Evolutionary conservation across 1,140 invertebrate genomes (phyloP).

Genomic region (Drosophila auraria): DNA sequence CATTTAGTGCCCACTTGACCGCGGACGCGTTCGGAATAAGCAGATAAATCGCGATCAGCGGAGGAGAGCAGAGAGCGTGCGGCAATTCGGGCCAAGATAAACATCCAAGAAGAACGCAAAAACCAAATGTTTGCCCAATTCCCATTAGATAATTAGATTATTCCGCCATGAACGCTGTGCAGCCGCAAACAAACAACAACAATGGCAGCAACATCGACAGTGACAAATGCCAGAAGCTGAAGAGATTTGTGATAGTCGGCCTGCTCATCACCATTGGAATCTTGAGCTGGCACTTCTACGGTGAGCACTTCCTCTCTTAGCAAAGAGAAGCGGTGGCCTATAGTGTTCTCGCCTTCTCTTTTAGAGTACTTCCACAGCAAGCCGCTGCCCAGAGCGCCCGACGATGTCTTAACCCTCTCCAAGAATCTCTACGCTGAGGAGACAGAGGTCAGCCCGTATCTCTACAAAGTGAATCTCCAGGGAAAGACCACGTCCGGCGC

Average conservation of each 20-base stretch:
- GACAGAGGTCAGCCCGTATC: conserved; percentile 56
- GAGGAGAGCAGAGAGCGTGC: conserved; percentile 21
- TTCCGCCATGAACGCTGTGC: conserved; percentile 32
- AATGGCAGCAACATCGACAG: conserved; percentile 61
- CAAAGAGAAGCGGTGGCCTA: not conserved
- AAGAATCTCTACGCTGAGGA: conserved; percentile 69
- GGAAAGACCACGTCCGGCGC: conserved; percentile 88
- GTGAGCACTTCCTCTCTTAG: conserved; percentile 37
- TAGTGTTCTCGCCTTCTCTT: not conserved
- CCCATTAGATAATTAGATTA: conserved; percentile 56
- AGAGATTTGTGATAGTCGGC: conserved; percentile 72
- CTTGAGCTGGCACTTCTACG: conserved; percentile 80
- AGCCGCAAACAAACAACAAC: conserved; percentile 33
- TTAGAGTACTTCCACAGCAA: conserved; percentile 72
- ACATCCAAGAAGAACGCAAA: conserved; percentile 5
- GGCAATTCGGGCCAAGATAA: conserved; percentile 16
- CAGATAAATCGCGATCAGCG: conserved; percentile 22
- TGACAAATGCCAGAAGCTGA: conserved; percentile 75
- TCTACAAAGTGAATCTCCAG: conserved; percentile 86
- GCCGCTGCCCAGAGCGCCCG: conserved; percentile 55
- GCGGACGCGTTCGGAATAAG: conserved; percentile 16
- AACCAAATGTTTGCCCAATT: conserved; percentile 53
- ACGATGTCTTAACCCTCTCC: conserved; percentile 64
- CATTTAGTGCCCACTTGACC: conserved; percentile 39
- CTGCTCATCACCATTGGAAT: conserved; percentile 68